These are phyloP conservation scores for Micrastur ruficollis DNA, from an alignment of 2,797 vertebrate genomes.

Conservation along the genomic window DNA sequence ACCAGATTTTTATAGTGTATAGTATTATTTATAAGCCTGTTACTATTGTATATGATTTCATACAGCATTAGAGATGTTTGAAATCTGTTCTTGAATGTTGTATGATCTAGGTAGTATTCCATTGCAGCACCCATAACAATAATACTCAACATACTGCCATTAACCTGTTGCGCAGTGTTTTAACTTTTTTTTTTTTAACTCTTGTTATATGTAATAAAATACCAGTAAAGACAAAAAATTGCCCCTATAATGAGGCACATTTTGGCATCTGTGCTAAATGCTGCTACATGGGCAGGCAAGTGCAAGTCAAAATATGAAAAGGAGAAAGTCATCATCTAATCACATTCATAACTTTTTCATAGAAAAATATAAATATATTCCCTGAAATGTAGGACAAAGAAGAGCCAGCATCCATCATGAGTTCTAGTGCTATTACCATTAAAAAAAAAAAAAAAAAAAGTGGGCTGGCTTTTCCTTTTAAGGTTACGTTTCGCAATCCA, in stretches of 20 bases:
- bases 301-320: slow-evolving; percentile 77
- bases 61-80: slow-evolving; percentile 39
- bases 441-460: neutral
- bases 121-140: slow-evolving; percentile 71
- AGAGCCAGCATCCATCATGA: slow-evolving; percentile 67
- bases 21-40: slow-evolving; percentile 43
- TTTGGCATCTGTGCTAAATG: slow-evolving; percentile 78
- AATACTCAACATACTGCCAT: slow-evolving; percentile 66
- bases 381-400: slow-evolving; percentile 81
- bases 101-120: slow-evolving; percentile 66
- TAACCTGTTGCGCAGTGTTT: slow-evolving; percentile 58
- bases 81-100: slow-evolving; percentile 47
- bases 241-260: slow-evolving; percentile 75
- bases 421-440: slow-evolving; percentile 52
- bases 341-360: slow-evolving; percentile 77
- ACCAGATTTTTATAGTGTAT: slow-evolving; percentile 13
- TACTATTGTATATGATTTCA: slow-evolving; percentile 29
- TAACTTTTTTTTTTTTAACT: slow-evolving; percentile 14
- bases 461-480: slow-evolving; percentile 39
- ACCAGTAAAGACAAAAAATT: slow-evolving; percentile 69
- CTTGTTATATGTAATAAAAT: slow-evolving; percentile 69
- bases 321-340: slow-evolving; percentile 73
- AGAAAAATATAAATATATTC: slow-evolving; percentile 81
- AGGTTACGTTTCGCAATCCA: slow-evolving; percentile 42
- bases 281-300: slow-evolving; percentile 71